phyloP scores from a whole-genome alignment of 2,797 vertebrate genomes.

The Ptychobarbus kaznakovi region DNA sequence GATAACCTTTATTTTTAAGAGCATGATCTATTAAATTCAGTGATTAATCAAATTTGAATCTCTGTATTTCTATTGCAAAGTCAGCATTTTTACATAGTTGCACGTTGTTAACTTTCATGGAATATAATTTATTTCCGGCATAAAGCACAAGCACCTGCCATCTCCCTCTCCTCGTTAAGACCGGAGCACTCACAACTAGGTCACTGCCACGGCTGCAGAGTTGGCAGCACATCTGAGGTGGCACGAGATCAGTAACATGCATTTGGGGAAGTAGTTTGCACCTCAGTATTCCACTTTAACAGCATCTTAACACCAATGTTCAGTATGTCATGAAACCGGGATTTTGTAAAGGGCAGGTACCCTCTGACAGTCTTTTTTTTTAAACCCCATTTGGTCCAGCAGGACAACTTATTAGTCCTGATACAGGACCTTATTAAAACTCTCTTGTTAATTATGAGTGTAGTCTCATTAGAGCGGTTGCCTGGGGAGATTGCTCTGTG shows the following conservation, averaged over 20 bases:
- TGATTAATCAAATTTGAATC: neutral
- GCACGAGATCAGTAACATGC: slow-evolving; percentile 37
- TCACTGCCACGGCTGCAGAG: slow-evolving; percentile 31
- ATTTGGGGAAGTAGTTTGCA: slow-evolving; percentile 43
- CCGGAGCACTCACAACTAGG: slow-evolving; percentile 27
- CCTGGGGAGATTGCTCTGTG: slow-evolving; percentile 38
- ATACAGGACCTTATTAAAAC: slow-evolving; percentile 20
- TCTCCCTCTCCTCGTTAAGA: slow-evolving; percentile 17
- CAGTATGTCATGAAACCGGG: slow-evolving; percentile 26
- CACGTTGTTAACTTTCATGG: neutral
- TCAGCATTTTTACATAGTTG: neutral
- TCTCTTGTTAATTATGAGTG: slow-evolving; percentile 49
- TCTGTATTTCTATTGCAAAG: neutral
- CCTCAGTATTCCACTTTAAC: slow-evolving; percentile 25
- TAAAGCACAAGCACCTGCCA: neutral
- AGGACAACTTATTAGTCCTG: slow-evolving; percentile 39
- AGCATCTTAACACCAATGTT: slow-evolving; percentile 25
- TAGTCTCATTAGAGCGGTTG: slow-evolving; percentile 36
- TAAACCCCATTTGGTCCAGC: slow-evolving; percentile 3
- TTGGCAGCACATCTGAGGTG: slow-evolving; percentile 43
- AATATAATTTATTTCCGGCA: neutral
- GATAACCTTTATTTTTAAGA: neutral
- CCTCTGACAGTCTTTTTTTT: slow-evolving; percentile 21
- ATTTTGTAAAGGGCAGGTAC: slow-evolving; percentile 15
- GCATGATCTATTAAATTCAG: neutral